Evolutionary conservation across 2,113 vertebrate species (phyloP).

Genomic region (Chaetorhynchus papuensis): DNA sequence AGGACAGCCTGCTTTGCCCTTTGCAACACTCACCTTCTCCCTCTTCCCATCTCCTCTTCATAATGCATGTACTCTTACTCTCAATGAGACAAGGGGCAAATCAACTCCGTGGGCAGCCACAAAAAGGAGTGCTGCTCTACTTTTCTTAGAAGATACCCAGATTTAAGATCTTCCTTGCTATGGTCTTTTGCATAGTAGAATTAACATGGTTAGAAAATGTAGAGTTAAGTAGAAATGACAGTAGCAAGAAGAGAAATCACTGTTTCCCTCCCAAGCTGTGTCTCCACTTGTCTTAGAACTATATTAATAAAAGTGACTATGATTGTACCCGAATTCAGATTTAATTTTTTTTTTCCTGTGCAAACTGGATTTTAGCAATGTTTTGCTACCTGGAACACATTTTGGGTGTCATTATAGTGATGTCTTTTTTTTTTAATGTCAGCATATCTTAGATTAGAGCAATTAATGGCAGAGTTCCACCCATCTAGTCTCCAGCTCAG

Average conservation of each 20-base stretch:
- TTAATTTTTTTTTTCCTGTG: not conserved
- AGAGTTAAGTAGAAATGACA: not conserved
- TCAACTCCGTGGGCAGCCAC: fast-evolving
- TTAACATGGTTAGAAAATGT: not conserved
- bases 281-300: not conserved
- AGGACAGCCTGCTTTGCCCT: not conserved
- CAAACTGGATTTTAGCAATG: not conserved
- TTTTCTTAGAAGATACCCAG: not conserved
- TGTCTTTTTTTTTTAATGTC: not conserved
- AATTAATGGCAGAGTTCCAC: conserved; percentile 33
- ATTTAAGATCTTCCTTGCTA: not conserved
- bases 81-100: not conserved
- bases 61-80: not conserved
- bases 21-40: not conserved
- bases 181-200: not conserved
- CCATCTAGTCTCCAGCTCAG: conserved; percentile 41
- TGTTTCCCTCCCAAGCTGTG: not conserved
- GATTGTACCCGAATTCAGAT: not conserved
- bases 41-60: not conserved
- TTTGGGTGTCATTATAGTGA: not conserved
- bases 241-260: not conserved
- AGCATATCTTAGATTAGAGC: conserved; percentile 29
- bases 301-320: not conserved
- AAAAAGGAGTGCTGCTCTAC: not conserved
- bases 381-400: not conserved